A percentile compares a stretch with the other conserved stretches of the same genome.
phyloP scores from a whole-genome alignment of 2,797 vertebrate genomes.

The Streptopelia turtur region DNA sequence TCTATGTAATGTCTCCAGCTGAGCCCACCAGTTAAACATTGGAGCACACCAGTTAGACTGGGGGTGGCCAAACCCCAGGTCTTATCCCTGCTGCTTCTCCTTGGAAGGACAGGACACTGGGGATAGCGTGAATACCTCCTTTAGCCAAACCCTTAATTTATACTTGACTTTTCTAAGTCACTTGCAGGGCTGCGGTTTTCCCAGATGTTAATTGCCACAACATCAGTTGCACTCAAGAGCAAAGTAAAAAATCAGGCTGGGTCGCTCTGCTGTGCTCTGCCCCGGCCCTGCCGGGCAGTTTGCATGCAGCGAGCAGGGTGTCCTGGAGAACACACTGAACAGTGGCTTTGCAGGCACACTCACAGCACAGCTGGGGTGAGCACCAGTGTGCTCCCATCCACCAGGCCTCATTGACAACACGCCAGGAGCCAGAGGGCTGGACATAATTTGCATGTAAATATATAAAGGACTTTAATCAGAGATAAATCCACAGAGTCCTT shows the following conservation, averaged over 20 bases:
- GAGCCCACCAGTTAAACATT: not conserved
- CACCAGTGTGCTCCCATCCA: not conserved
- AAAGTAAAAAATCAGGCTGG: fast-evolving
- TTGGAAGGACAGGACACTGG: not conserved
- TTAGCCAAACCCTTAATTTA: not conserved
- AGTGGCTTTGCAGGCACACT: not conserved
- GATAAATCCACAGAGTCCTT: not conserved
- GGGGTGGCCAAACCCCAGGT: not conserved
- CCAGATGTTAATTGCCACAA: not conserved
- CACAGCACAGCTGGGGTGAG: fast-evolving
- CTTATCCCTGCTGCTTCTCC: not conserved
- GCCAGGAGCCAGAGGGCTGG: not conserved
- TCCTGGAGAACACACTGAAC: not conserved
- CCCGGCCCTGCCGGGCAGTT: not conserved
- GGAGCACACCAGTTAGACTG: not conserved
- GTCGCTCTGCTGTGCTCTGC: no score
- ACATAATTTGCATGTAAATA: not conserved
- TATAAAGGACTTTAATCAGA: not conserved
- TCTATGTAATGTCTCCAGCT: not conserved
- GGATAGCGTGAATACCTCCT: not conserved
- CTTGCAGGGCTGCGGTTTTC: not conserved
- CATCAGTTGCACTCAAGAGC: not conserved
- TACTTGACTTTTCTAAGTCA: not conserved
- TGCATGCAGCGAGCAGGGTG: fast-evolving
- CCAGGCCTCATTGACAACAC: fast-evolving